Conservation (phyloP, 2,888 invertebrate genomes). For the Drosophila peninsularis region DNA sequence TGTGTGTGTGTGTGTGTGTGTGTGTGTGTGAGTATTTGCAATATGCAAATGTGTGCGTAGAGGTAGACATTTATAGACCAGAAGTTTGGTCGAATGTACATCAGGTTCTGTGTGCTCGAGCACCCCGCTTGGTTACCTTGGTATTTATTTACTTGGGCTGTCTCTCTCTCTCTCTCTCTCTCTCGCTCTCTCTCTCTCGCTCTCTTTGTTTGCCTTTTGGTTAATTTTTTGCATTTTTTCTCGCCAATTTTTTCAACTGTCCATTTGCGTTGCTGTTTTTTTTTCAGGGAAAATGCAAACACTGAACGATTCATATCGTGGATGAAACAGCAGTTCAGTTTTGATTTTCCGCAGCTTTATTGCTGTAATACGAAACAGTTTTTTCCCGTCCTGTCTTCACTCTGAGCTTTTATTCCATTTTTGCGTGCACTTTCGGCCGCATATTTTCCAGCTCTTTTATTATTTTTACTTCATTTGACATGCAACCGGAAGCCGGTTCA, state of each 20-base stretch:
- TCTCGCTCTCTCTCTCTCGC: not conserved
- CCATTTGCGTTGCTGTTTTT: slow-evolving; percentile 14
- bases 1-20: slow-evolving; percentile 22
- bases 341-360: slow-evolving; percentile 70
- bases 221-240: slow-evolving; percentile 36
- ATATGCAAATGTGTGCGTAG: slow-evolving; percentile 64
- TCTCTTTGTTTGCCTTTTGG: slow-evolving; percentile 24
- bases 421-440: slow-evolving; percentile 55
- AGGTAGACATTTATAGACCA: slow-evolving; percentile 75
- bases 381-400: slow-evolving; percentile 14
- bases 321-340: slow-evolving; percentile 45
- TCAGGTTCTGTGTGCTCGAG: slow-evolving; percentile 32
- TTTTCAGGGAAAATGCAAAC: slow-evolving; percentile 8
- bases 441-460: slow-evolving; percentile 59
- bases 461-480: slow-evolving; percentile 64
- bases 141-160: slow-evolving; percentile 66
- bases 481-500: slow-evolving; percentile 71
- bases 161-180: not conserved
- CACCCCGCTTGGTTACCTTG: slow-evolving; percentile 59
- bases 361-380: slow-evolving; percentile 71
- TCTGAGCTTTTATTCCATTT: slow-evolving; percentile 19
- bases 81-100: slow-evolving; percentile 64
- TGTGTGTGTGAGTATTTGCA: slow-evolving; percentile 33
- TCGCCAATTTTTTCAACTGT: slow-evolving; percentile 19
- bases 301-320: slow-evolving; percentile 52